phyloP scores from a whole-genome alignment of 2,797 vertebrate genomes.

The Mus minutoides region DNA sequence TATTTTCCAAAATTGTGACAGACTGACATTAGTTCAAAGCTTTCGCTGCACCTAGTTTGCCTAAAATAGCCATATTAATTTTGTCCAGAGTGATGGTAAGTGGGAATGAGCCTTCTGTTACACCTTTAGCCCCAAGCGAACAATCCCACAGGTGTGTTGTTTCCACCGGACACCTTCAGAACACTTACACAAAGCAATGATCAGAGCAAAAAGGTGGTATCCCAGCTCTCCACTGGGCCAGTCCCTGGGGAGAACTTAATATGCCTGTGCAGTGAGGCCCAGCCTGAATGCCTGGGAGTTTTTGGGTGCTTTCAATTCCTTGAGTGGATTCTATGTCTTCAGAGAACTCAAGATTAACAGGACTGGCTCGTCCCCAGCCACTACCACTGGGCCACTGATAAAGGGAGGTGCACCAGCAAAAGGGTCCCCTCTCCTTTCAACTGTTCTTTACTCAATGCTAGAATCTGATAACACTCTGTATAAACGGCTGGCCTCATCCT shows the following conservation, averaged over 20 bases:
- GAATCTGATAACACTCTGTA: not conserved
- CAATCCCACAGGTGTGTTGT: not conserved
- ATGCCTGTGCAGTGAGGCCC: not conserved
- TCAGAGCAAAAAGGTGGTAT: conserved; percentile 59
- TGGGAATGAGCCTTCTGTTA: not conserved
- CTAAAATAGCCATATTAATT: conserved; percentile 41
- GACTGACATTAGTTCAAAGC: conserved; percentile 40
- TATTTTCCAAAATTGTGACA: conserved; percentile 32
- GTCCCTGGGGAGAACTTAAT: conserved; percentile 68
- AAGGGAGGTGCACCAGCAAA: not conserved
- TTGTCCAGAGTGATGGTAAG: not conserved
- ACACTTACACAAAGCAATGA: conserved; percentile 13
- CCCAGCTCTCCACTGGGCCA: conserved; percentile 55
- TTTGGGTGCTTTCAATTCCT: conserved; percentile 73
- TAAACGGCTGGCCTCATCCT: not conserved
- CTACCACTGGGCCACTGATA: not conserved
- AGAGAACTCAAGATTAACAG: conserved; percentile 65
- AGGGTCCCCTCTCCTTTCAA: not conserved
- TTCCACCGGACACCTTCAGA: conserved; percentile 17
- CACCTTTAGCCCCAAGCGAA: not conserved
- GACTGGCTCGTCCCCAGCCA: conserved; percentile 41
- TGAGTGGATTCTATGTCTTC: conserved; percentile 28
- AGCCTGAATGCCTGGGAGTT: conserved; percentile 68
- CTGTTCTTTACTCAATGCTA: not conserved
- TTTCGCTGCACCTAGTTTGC: conserved; percentile 51